Evolutionary conservation across 2,797 vertebrate genomes (phyloP).

Genomic region (Micrastur ruficollis): DNA sequence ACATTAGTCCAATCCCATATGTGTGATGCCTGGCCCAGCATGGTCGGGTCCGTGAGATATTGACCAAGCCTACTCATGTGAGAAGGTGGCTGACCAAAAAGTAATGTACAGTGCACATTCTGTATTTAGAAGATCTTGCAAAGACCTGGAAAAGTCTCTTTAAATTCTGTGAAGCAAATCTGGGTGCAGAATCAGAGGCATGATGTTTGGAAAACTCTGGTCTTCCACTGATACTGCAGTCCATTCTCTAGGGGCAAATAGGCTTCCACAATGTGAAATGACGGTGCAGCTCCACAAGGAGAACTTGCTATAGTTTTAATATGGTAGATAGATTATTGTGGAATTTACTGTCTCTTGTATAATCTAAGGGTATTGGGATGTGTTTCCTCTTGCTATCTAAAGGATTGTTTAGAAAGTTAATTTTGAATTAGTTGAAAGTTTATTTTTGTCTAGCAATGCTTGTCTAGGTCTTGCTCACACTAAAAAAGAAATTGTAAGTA

Average conservation of each 20-base stretch:
- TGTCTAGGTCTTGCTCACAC: not conserved
- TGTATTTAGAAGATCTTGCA: not conserved
- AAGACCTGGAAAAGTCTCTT: not conserved
- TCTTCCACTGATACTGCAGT: not conserved
- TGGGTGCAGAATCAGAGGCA: not conserved
- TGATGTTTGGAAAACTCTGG: not conserved
- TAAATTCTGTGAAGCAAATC: not conserved
- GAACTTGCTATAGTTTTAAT: not conserved
- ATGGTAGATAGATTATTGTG: not conserved
- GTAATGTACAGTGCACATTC: fast-evolving
- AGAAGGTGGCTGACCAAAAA: not conserved
- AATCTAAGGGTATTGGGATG: not conserved
- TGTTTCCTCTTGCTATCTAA: not conserved
- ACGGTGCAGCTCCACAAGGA: not conserved
- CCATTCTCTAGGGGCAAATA: not conserved
- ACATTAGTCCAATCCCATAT: not conserved
- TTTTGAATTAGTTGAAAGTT: not conserved
- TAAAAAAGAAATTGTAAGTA: not conserved
- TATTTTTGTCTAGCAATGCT: not conserved
- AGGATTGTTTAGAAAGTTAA: not conserved
- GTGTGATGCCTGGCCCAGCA: not conserved
- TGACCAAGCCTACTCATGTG: fast-evolving
- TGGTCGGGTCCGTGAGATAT: not conserved
- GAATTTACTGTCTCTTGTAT: not conserved
- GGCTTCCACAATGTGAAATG: not conserved